Percentiles rank a stretch among this genome's conserved stretches.
phyloP scores from a whole-genome alignment of 1,140 invertebrate genomes.

The Drosophila kikkawai region DNA sequence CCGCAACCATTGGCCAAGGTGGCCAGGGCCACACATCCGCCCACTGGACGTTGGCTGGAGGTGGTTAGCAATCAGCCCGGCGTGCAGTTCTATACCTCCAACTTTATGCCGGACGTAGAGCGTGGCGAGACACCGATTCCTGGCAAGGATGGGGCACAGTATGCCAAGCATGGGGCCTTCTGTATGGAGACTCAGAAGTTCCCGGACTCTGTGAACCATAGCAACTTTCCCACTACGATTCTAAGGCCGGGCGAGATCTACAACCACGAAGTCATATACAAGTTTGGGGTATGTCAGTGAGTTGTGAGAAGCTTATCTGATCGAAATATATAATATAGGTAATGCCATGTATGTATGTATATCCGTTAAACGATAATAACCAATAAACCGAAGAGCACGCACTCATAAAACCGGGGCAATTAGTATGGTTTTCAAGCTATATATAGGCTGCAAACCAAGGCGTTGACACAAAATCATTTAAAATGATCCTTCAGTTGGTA shows the following conservation, averaged over 20 bases:
- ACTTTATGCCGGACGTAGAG: slow-evolving; percentile 88
- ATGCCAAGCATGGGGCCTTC: slow-evolving; percentile 93
- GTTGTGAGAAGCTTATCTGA: slow-evolving; percentile 3
- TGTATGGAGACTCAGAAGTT: slow-evolving; percentile 96
- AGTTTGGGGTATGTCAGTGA: slow-evolving; percentile 85
- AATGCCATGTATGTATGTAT: background rate
- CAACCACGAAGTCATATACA: slow-evolving; percentile 87
- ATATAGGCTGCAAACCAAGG: slow-evolving; percentile 16
- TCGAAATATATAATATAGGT: background rate
- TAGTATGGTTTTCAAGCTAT: slow-evolving; percentile 9
- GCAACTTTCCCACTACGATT: slow-evolving; percentile 91
- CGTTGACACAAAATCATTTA: slow-evolving; percentile 9
- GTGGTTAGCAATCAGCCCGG: slow-evolving; percentile 94
- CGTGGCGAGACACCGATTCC: slow-evolving; percentile 48
- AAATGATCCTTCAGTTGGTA: slow-evolving; percentile 24
- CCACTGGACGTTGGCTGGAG: slow-evolving; percentile 90
- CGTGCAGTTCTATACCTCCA: slow-evolving; percentile 95
- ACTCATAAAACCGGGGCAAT: background rate
- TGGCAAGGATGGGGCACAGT: slow-evolving; percentile 84
- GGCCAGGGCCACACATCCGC: slow-evolving; percentile 87
- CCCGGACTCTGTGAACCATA: slow-evolving; percentile 96
- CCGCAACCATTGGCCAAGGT: slow-evolving; percentile 51
- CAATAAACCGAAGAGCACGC: slow-evolving; percentile 55
- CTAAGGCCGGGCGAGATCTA: slow-evolving; percentile 90
- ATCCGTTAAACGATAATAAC: slow-evolving; percentile 25